phyloP scores from a whole-genome alignment of 2,797 vertebrate species.

The Aratinga solstitialis region DNA sequence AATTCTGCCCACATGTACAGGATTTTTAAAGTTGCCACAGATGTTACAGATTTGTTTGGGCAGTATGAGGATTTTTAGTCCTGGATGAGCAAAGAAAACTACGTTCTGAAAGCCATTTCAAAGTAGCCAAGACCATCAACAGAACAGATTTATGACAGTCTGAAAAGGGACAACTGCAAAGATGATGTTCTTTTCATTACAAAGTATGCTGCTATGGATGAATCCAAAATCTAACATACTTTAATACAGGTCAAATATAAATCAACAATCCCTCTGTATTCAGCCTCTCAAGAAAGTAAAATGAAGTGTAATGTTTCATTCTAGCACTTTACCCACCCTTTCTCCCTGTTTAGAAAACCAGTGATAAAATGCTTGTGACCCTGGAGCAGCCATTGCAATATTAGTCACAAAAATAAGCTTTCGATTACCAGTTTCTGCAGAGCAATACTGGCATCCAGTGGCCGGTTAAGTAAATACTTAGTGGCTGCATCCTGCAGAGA shows the following conservation, averaged over 20 bases:
- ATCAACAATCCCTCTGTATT: background rate
- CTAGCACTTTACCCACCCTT: background rate
- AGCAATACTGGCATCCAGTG: slow-evolving; percentile 41
- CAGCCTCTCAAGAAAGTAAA: background rate
- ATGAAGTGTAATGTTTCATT: background rate
- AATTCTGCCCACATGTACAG: background rate
- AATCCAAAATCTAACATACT: background rate
- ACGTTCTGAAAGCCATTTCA: background rate
- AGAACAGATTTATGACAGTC: background rate
- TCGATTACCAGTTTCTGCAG: background rate
- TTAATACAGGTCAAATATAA: background rate
- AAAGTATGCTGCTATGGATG: background rate
- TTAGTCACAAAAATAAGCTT: background rate
- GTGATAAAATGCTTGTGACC: background rate
- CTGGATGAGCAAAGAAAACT: background rate
- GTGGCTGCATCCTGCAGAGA: background rate
- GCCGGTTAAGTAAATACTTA: background rate
- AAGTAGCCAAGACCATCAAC: background rate
- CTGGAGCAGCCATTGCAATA: background rate
- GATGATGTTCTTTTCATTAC: background rate
- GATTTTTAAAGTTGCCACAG: background rate
- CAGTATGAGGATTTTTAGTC: background rate
- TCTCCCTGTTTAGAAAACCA: background rate
- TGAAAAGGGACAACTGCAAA: background rate
- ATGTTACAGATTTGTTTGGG: background rate